These are phyloP conservation scores for Willowsia nigromaculata DNA, from an alignment of 2,888 invertebrate genomes.

Conservation along the genomic window DNA sequence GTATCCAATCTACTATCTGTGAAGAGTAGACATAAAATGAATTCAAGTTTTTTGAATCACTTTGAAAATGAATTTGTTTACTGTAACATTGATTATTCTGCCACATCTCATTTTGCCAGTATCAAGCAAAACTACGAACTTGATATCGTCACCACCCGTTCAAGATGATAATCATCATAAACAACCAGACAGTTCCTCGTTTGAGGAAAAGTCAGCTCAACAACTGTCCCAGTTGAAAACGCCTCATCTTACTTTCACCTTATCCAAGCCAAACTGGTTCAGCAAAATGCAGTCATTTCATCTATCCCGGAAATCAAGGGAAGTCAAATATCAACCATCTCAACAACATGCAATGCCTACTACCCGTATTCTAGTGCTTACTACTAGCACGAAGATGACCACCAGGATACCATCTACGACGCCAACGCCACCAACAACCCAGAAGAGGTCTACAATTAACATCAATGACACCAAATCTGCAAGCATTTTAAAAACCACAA, in stretches of 20 bases:
- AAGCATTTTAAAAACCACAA: not conserved
- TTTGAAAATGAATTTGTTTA: too few species aligned
- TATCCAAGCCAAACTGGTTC: conserved; percentile 31
- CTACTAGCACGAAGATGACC: not conserved
- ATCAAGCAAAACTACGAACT: not conserved
- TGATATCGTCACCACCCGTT: too few species aligned
- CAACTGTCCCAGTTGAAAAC: not conserved
- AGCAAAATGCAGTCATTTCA: conserved; percentile 35
- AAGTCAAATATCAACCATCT: not conserved
- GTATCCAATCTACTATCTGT: too few species aligned
- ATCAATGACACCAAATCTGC: not conserved
- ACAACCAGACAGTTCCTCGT: not conserved
- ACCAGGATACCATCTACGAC: not conserved
- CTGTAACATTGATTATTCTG: too few species aligned
- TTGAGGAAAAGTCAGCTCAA: too few species aligned
- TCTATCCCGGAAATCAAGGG: not conserved
- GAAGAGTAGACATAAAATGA: too few species aligned
- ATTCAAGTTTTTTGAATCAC: too few species aligned
- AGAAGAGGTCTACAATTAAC: not conserved
- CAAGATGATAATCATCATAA: not conserved
- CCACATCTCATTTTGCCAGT: too few species aligned
- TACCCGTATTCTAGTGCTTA: not conserved
- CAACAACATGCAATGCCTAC: too few species aligned
- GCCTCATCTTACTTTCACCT: not conserved
- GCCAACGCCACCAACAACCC: not conserved